Conservation (phyloP, 2,113 vertebrate genomes). For the Dipodomys merriami region DNA sequence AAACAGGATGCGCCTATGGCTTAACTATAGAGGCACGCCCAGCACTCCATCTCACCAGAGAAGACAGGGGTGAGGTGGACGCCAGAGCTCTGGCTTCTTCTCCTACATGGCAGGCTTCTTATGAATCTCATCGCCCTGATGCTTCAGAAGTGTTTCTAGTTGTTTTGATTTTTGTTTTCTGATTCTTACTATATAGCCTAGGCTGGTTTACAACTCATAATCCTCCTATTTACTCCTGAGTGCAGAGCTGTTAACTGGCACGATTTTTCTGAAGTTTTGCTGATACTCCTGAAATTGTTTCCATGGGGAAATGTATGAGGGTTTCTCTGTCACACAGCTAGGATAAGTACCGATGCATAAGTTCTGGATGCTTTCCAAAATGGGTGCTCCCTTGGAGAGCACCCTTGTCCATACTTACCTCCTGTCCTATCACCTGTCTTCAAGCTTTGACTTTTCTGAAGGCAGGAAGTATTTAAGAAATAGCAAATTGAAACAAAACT, state of each 20-base stretch:
- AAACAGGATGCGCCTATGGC: background rate
- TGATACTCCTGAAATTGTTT: background rate
- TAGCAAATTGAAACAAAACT: background rate
- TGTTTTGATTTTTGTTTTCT: background rate
- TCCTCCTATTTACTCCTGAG: background rate
- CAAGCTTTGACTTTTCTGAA: background rate
- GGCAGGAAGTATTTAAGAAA: background rate
- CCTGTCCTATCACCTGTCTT: background rate
- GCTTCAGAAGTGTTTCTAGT: background rate
- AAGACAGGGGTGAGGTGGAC: too few species aligned
- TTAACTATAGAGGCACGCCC: too few species aligned
- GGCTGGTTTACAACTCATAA: background rate
- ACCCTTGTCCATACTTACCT: accelerated
- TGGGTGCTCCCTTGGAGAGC: background rate
- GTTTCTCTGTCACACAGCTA: background rate
- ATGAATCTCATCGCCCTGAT: background rate
- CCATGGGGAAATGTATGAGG: background rate
- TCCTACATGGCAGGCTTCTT: too few species aligned
- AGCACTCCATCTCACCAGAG: background rate
- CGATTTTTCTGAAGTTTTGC: background rate
- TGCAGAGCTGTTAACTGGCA: background rate
- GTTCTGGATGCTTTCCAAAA: background rate
- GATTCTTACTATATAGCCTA: background rate
- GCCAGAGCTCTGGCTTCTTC: too few species aligned
- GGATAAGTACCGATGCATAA: background rate